Conservation (phyloP, 2,113 vertebrate species). For the Vulpes vulpes region DNA sequence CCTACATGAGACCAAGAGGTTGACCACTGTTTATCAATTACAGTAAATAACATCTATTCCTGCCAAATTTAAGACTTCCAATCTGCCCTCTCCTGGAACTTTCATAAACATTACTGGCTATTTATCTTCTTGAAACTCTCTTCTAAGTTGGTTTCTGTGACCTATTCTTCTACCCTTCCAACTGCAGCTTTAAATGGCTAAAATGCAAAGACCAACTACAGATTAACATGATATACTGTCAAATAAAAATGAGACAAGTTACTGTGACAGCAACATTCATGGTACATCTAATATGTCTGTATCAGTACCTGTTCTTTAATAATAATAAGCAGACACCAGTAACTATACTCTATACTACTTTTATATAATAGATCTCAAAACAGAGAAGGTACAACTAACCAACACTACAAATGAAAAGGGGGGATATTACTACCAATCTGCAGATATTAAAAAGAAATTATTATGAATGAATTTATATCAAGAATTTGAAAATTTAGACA, state of each 20-base stretch:
- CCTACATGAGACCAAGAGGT: conserved; percentile 7
- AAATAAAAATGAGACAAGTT: background rate
- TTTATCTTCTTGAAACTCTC: background rate
- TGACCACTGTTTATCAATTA: background rate
- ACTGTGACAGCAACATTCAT: background rate
- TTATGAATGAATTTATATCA: conserved; percentile 6
- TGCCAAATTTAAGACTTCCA: conserved; percentile 24
- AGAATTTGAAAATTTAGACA: background rate
- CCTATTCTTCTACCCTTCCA: background rate
- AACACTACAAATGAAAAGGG: background rate
- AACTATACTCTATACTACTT: background rate
- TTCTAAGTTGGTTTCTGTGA: background rate
- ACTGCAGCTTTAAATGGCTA: background rate
- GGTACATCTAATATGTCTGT: background rate
- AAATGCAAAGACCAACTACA: background rate
- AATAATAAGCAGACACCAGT: conserved; percentile 13
- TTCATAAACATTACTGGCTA: background rate
- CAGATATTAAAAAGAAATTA: background rate
- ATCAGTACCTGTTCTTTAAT: background rate
- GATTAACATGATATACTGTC: background rate
- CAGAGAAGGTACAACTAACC: background rate
- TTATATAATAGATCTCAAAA: background rate
- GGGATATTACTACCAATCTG: background rate
- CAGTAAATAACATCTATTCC: background rate
- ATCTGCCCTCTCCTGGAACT: background rate